Evolutionary conservation across 1,140 invertebrate species (phyloP).

Genomic region (Lanistes nyassanus): DNA sequence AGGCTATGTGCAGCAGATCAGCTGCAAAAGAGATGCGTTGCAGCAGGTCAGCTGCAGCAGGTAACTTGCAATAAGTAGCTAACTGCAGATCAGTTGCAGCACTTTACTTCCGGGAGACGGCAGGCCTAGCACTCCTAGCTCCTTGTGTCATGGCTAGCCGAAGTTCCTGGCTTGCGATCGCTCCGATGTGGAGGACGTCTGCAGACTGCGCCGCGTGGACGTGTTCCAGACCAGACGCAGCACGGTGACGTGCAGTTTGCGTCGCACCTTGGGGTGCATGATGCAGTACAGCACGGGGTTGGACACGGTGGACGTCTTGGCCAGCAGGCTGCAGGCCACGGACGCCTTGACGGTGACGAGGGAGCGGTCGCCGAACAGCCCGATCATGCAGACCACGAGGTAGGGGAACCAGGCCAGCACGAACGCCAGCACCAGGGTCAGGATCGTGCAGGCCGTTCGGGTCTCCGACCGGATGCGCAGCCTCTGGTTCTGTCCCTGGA

Average conservation of each 20-base stretch:
- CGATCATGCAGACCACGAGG: slow-evolving; percentile 78
- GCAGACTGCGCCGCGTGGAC: background rate
- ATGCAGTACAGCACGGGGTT: slow-evolving; percentile 84
- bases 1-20: no score
- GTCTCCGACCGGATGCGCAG: background rate
- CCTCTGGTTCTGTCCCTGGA: background rate
- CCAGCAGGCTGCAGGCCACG: slow-evolving; percentile 77
- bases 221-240: background rate
- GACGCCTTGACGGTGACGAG: slow-evolving; percentile 73
- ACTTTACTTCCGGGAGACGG: no score
- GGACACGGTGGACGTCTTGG: slow-evolving; percentile 82
- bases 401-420: slow-evolving; percentile 42
- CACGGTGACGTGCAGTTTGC: slow-evolving; percentile 9
- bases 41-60: no score
- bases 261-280: slow-evolving; percentile 47
- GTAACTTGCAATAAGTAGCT: no score
- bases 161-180: no score
- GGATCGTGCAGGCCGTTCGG: background rate
- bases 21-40: no score
- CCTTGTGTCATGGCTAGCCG: no score
- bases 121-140: no score
- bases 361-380: slow-evolving; percentile 73
- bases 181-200: background rate
- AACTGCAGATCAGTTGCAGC: no score
- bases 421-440: slow-evolving; percentile 31